Evolutionary conservation across 1,140 invertebrate genomes (phyloP), one percentile per base, ranked within the genome.

Genomic region (Macrotrachela quadricornifera): DNA sequence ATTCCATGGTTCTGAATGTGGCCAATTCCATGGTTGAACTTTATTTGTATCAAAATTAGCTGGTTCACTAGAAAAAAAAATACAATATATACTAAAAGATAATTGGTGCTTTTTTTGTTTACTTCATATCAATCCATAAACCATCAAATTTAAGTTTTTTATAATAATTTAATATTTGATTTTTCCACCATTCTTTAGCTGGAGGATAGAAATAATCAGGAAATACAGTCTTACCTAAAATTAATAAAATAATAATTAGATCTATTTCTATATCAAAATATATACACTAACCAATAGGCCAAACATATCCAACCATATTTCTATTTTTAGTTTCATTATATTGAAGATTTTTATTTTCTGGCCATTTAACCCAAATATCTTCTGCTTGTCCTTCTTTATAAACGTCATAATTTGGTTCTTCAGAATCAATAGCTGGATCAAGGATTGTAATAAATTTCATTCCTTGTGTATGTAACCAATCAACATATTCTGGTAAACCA

Each of bases 141-240:
- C 85, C 85, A 63, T 88, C 85, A 64, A 79, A 82, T 49, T 73
- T 69, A 45, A 69, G 56, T 4, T 39, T 40, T 47, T 78, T 65
- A 56, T 85, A 77, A 59, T 83, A 78, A 10, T 70, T 60, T 16
- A 70, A 66, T 60, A 85, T 70, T 75, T 83, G 78, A 50, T 75
- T 69, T 1, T 75, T 71, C 79, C 83, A 88, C 64, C 85, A 90
- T 4, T 75, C 63, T 1, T 74, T 71, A 0, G 78, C 73, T 44
- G 78, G 77, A 0, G 82, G 81, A 69, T 85, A 74, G 4, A 80
- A 83, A 63, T 87, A 87, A 69, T 90, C 85, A 0, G 83, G 82
- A 75, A 54, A 78, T 87, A 11, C 80, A 78, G 1, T 81, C 83
- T 49, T 48, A 30, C 21, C 21, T 30, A 30, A 8, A 30, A 30